Evolutionary conservation across 2,113 vertebrate species (phyloP).

Genomic region (Tylochromis polylepis): DNA sequence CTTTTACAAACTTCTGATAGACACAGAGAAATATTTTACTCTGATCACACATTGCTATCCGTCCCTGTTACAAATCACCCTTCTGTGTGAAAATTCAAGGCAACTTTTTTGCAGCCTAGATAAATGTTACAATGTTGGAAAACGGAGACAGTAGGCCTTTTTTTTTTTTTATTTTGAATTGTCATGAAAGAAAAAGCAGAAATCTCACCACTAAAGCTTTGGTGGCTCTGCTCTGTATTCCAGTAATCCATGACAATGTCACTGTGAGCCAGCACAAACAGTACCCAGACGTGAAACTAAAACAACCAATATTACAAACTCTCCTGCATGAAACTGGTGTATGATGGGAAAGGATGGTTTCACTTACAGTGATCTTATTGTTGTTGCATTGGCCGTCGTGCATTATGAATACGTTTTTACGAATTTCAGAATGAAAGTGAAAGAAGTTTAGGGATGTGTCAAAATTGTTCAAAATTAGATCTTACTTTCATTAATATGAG

Average conservation of each 20-base stretch:
- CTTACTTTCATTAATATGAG: not conserved
- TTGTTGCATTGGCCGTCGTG: not conserved
- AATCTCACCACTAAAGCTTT: not conserved
- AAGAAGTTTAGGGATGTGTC: not conserved
- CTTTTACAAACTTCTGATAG: not conserved
- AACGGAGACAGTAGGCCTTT: not conserved
- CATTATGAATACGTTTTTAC: not conserved
- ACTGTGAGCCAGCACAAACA: not conserved
- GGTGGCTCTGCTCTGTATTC: not conserved
- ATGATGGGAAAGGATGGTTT: not conserved
- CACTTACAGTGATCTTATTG: not conserved
- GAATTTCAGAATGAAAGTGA: not conserved
- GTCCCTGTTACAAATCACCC: not conserved
- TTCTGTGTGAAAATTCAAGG: not conserved
- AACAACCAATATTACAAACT: not conserved
- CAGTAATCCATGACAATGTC: not conserved
- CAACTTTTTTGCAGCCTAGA: not conserved
- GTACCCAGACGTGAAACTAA: not conserved
- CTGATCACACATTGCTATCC: not conserved
- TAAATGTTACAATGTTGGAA: not conserved
- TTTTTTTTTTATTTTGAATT: not conserved
- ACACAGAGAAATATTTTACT: not conserved
- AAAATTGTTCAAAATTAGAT: not conserved
- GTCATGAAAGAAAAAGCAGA: not conserved
- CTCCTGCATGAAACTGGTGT: not conserved